Evolutionary conservation across 2,797 vertebrate species (phyloP), one percentile per base, ranked within the genome.

Genomic region (Artibeus lituratus): DNA sequence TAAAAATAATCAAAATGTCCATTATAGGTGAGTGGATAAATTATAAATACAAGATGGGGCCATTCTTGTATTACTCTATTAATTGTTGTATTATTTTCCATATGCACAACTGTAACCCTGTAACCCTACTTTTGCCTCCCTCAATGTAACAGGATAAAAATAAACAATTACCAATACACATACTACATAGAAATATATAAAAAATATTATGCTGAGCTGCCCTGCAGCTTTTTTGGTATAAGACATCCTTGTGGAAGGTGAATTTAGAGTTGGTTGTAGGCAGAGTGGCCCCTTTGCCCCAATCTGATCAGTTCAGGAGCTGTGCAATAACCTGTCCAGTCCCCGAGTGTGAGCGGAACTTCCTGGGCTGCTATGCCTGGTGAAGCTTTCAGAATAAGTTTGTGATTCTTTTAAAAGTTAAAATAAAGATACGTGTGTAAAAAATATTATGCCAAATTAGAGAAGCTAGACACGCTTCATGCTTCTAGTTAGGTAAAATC

Each of bases 281-380:
- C 53, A 19, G 74, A 42, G 70, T 57, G 29, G 51, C 59, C 19
- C 44, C 53, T 32, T 5, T n/a, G 65, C 49, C 49, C 47, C 0
- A 16, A 70, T 55, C 12, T 5, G 5, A 5, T 32, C n/a, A 9
- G 42, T 16, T 37, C 29, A 18, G 85, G 95, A 93, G 95, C 96
- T 96, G 98, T 98, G 98, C 97, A 98, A 98, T 98, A 95, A 78
- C 10, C 96, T 94, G 76, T 91, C 44, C 14, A 91, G 93, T 96
- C 92, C 95, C 91, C 87, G 57, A 53, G 89, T 96, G 96, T 94
- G 94, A 87, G 85, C 95, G 86, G 92, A 95, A 98, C 47, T 98
- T 97, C 97, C 70, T 97, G 95, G 96, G 97, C 97, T 94, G 91
- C 95, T 16, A 19, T 42, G 88, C 69, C 93, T 96, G 76, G 90